These are phyloP conservation scores for Drosophila tsacasi DNA, from an alignment of 1,140 invertebrate genomes.

Conservation along the genomic window DNA sequence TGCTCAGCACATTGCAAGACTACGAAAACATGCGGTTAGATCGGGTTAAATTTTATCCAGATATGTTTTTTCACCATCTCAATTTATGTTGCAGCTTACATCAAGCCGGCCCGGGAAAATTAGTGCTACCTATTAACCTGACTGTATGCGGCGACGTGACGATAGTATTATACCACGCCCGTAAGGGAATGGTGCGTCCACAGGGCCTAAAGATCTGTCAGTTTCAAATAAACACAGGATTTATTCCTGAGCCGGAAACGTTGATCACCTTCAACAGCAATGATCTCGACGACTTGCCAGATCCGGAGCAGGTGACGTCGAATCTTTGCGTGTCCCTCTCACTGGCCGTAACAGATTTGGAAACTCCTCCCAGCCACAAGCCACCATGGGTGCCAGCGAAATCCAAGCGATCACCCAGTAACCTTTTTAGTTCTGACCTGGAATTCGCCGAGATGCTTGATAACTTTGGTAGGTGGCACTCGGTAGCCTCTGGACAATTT, in stretches of 20 bases:
- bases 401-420: slow-evolving; percentile 86
- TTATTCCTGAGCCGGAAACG: slow-evolving; percentile 90
- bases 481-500: background rate
- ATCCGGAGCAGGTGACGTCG: slow-evolving; percentile 93
- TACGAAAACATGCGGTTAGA: slow-evolving; percentile 92
- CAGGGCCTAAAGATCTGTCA: slow-evolving; percentile 95
- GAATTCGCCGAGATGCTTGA: slow-evolving; percentile 94
- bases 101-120: slow-evolving; percentile 91
- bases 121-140: slow-evolving; percentile 86
- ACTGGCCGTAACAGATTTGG: slow-evolving; percentile 90
- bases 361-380: slow-evolving; percentile 87
- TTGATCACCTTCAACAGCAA: slow-evolving; percentile 90
- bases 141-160: slow-evolving; percentile 94
- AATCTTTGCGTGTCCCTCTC: slow-evolving; percentile 91
- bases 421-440: slow-evolving; percentile 92
- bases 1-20: slow-evolving; percentile 93
- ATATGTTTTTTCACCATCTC: background rate
- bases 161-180: slow-evolving; percentile 93
- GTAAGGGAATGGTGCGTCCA: slow-evolving; percentile 92
- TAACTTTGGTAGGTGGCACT: slow-evolving; percentile 88
- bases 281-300: slow-evolving; percentile 92
- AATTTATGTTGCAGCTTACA: slow-evolving; percentile 87
- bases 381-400: slow-evolving; percentile 92
- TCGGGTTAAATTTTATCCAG: slow-evolving; percentile 5
- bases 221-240: slow-evolving; percentile 95